Base-by-base conservation (phyloP, 2,888 invertebrate genomes). In the Conchocele bisecta region DNA sequence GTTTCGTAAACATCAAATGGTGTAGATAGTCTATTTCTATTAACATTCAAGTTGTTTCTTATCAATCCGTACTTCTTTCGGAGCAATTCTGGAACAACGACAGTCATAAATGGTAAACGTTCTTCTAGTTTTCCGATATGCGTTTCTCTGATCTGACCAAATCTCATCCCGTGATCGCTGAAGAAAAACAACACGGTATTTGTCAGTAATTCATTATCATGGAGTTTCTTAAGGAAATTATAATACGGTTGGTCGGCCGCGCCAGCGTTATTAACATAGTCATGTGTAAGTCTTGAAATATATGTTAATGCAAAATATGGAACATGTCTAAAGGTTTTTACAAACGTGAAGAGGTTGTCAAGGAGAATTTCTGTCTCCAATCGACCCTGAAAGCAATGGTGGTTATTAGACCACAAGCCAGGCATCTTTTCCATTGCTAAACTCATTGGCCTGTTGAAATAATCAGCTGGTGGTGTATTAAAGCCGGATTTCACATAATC, bases 141-240 rank as follows among this genome's bases (percentile, higher is more conserved):
- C 0, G 97, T 97, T 81, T 93, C 92, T 11, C 97, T 93, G 80
- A 96, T 96, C 7, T 93, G 93, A 2, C 97, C 97, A 94, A 95
- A 97, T 71, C 97, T 92, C 67, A 97, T 94, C 0, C 98, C 98
- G 87, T 98, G 97, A 88, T 98, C 98, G 89, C 97, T 97, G 92
- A 97, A 88, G 59, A 86, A 88, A 22, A 88, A 50, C 7, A 88
- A 31, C 13, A 86, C 74, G 5, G 86, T 83, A 54, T 88, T 85
- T 9, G 80, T 69, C 2, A 88, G 60, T 3, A 76, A 64, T 3
- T 81, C 81, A 13, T 56, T 57, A 5, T 80, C 61, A 57, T 93
- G 91, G 53, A 85, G 53, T 56, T 91, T 89, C 69, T 91, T 89
- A 59, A 97, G 91, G 85, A 95, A 93, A 0, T 91, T 84, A 76